Conservation (phyloP, 1,140 invertebrate genomes). For the Patella vulgata region DNA sequence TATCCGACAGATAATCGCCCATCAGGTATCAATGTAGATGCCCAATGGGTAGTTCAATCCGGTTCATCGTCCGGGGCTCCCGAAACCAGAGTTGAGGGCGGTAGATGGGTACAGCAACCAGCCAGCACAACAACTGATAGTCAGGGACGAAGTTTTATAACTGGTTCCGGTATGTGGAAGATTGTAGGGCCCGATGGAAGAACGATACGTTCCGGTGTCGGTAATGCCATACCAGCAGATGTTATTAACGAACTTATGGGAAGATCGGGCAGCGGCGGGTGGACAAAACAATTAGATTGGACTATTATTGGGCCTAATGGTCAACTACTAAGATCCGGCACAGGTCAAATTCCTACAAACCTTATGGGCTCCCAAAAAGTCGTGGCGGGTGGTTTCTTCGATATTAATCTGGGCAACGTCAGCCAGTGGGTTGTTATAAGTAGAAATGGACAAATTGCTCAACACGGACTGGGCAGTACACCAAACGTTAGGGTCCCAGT, state of each 20-base stretch:
- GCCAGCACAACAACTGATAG: constrained; percentile 12
- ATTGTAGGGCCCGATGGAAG: constrained; percentile 12
- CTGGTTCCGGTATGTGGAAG: constrained; percentile 7
- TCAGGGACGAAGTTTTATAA: neutral
- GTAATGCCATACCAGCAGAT: constrained; percentile 14
- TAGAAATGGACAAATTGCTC: neutral
- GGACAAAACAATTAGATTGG: constrained; percentile 11
- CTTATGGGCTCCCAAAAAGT: constrained; percentile 20
- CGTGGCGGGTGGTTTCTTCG: constrained; percentile 11
- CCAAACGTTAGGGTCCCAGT: neutral
- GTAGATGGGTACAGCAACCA: neutral
- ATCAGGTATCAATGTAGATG: no score
- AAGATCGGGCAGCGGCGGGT: neutral
- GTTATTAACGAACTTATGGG: neutral
- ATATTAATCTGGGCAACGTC: neutral
- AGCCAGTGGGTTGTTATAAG: constrained; percentile 1
- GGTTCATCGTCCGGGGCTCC: no score
- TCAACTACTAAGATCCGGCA: constrained; percentile 14
- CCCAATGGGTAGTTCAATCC: no score
- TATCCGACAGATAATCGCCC: no score
- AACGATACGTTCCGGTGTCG: constrained; percentile 14
- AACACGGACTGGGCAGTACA: neutral
- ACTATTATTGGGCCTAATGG: constrained; percentile 21
- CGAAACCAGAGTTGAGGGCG: no score
- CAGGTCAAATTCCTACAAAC: constrained; percentile 16